Conservation (phyloP, 1,140 invertebrate species). For the Trypoxylus dichotomus region DNA sequence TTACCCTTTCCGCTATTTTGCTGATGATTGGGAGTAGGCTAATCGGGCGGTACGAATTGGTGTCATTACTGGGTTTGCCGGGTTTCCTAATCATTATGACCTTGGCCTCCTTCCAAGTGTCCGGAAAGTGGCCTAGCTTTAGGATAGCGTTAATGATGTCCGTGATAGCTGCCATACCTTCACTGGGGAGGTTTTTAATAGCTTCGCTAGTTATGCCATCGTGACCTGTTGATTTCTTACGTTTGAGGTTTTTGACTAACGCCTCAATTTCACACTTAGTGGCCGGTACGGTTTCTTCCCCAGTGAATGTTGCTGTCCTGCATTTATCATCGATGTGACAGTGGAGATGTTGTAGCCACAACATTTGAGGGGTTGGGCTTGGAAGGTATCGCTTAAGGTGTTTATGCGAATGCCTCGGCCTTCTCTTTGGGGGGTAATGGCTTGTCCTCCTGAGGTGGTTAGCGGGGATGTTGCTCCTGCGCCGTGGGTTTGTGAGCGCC, state of each 20-base stretch:
- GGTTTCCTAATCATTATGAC: background rate
- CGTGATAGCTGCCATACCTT: background rate
- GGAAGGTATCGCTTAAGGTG: background rate
- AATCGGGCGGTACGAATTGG: no score
- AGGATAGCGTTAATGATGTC: background rate
- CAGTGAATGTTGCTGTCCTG: background rate
- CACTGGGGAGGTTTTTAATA: background rate
- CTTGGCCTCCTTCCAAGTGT: background rate
- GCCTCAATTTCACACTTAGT: conserved; percentile 9
- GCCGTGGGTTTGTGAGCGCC: background rate
- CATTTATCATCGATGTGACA: no score
- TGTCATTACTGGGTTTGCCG: background rate
- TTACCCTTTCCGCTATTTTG: conserved; percentile 40
- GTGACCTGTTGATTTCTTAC: conserved; percentile 42
- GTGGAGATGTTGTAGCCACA: background rate
- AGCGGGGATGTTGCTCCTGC: background rate
- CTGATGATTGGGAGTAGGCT: no score
- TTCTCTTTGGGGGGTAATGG: background rate
- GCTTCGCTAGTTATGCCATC: conserved; percentile 33
- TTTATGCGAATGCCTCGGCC: background rate
- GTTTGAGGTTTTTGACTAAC: conserved; percentile 46
- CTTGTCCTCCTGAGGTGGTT: background rate
- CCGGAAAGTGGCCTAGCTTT: background rate
- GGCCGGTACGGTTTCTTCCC: background rate
- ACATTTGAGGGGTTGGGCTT: background rate